phyloP scores from a whole-genome alignment of 2,113 vertebrate genomes.

The Sarotherodon lohbergeri region DNA sequence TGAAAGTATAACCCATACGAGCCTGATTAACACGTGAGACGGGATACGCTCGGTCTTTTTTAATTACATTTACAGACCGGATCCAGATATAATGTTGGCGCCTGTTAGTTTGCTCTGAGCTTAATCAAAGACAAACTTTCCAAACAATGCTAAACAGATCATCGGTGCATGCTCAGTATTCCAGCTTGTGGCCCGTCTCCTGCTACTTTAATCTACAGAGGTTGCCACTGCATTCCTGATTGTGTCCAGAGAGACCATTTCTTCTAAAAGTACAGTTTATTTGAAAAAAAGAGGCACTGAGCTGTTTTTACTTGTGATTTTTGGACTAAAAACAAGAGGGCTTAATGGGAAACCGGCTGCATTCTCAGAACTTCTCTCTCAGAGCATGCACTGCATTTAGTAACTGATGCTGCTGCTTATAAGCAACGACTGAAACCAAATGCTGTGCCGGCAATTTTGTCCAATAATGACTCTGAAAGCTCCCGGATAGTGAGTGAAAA shows the following conservation, averaged over 20 bases:
- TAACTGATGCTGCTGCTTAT: neutral
- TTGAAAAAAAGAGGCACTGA: neutral
- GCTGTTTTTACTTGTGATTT: neutral
- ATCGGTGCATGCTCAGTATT: neutral
- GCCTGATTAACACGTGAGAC: neutral
- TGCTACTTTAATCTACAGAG: neutral
- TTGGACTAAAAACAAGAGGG: neutral
- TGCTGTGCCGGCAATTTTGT: neutral
- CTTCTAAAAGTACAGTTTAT: neutral
- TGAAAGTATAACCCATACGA: neutral
- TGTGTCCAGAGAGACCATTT: neutral
- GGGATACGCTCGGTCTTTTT: neutral
- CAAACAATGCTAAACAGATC: neutral
- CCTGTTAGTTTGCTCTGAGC: neutral
- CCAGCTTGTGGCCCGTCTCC: neutral
- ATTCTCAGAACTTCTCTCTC: neutral
- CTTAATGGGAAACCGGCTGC: neutral
- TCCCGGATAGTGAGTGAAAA: neutral
- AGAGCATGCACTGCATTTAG: accelerated
- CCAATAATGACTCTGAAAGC: neutral
- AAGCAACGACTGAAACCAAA: neutral
- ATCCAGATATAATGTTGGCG: neutral
- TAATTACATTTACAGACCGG: neutral
- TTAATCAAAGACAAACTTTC: neutral
- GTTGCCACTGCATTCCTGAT: neutral